Percentiles rank a stretch among this genome's conserved stretches.
Conservation (phyloP, 2,113 vertebrate genomes). For the Myotis brandtii region DNA sequence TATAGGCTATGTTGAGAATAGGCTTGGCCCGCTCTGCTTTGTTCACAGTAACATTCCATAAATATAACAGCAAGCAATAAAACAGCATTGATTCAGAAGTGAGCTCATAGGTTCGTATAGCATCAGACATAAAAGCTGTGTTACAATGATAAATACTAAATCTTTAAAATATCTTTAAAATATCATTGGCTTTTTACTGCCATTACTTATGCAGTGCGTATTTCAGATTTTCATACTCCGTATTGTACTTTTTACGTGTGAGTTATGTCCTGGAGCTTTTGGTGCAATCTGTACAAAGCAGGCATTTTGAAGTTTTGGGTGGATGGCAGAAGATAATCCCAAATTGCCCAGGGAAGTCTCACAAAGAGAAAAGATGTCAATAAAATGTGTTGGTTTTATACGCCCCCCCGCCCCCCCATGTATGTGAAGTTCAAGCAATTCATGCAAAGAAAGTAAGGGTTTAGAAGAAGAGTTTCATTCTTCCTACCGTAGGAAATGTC, state of each 20-base stretch:
- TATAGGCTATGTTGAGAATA: slow-evolving; percentile 77
- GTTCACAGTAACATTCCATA: slow-evolving; percentile 78
- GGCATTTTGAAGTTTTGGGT: slow-evolving; percentile 43
- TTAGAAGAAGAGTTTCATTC: slow-evolving; percentile 20
- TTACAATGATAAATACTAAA: slow-evolving; percentile 83
- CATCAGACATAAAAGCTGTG: slow-evolving; percentile 75
- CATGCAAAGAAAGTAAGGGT: not conserved
- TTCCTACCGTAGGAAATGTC: not conserved
- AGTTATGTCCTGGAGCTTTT: slow-evolving; percentile 66
- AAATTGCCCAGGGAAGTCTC: not conserved
- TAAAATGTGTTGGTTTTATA: not conserved
- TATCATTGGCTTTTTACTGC: slow-evolving; percentile 77
- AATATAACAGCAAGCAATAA: slow-evolving; percentile 79
- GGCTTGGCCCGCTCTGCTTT: slow-evolving; percentile 65
- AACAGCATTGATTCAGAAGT: slow-evolving; percentile 78
- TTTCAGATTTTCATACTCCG: slow-evolving; percentile 69
- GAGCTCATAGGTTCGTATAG: slow-evolving; percentile 68
- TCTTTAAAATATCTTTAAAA: slow-evolving; percentile 83
- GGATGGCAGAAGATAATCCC: not conserved
- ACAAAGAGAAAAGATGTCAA: not conserved
- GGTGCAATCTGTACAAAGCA: slow-evolving; percentile 4
- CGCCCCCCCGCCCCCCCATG: fast-evolving
- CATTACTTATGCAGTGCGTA: slow-evolving; percentile 71
- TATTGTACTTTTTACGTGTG: slow-evolving; percentile 56
- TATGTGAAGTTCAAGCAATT: not conserved